Conservation (phyloP, 1,140 invertebrate genomes). For the Drosophila ironensis region DNA sequence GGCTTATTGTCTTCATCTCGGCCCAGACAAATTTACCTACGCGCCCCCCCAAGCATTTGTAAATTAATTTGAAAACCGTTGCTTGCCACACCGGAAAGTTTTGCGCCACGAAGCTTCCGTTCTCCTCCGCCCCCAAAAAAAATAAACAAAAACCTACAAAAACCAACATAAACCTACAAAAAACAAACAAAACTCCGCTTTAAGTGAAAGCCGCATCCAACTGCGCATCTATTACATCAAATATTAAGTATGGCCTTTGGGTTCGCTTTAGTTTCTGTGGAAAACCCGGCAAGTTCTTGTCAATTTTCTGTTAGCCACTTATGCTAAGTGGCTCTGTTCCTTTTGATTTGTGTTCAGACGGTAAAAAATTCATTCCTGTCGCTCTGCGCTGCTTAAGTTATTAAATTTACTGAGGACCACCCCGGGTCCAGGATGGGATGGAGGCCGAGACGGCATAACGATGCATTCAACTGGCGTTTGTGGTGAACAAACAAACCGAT, state of each 20-base stretch:
- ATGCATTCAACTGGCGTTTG: constrained; percentile 62
- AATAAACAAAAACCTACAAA: constrained; percentile 10
- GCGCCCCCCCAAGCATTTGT: constrained; percentile 26
- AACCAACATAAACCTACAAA: not conserved
- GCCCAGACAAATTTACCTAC: constrained; percentile 23
- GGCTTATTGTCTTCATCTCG: constrained; percentile 44
- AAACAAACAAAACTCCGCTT: constrained; percentile 11
- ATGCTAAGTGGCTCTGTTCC: constrained; percentile 25
- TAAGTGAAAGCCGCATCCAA: constrained; percentile 5
- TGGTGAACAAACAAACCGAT: constrained; percentile 72
- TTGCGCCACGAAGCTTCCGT: constrained; percentile 22
- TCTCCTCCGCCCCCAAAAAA: not conserved
- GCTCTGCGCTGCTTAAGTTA: constrained; percentile 19
- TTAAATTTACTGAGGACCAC: constrained; percentile 22
- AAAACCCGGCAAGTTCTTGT: constrained; percentile 3
- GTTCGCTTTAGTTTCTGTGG: not conserved
- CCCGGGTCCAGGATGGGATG: not conserved
- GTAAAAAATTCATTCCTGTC: not conserved
- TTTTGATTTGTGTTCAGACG: constrained; percentile 29
- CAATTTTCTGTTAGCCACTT: constrained; percentile 11
- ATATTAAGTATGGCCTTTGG: constrained; percentile 29
- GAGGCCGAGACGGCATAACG: constrained; percentile 56
- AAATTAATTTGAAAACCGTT: constrained; percentile 40
- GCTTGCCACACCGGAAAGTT: constrained; percentile 32
- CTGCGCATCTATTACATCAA: constrained; percentile 45